phyloP scores from a whole-genome alignment of 2,797 vertebrate species.

The Sebastes nivosus region DNA sequence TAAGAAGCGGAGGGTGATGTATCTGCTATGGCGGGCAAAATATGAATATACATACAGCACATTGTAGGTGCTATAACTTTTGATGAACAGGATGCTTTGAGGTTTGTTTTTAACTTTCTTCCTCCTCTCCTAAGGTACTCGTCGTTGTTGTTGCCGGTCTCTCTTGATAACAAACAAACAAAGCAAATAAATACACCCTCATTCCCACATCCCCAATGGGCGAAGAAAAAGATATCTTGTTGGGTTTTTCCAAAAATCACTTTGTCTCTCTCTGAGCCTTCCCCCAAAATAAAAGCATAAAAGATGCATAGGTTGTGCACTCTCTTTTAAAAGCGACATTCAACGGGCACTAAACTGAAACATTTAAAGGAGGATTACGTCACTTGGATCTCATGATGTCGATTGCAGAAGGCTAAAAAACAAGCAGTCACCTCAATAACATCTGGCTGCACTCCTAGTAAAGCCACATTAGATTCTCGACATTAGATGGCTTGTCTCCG shows the following conservation, averaged over 20 bases:
- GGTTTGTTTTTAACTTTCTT: conserved; percentile 9
- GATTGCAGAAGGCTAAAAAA: not conserved
- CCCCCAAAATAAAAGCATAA: conserved; percentile 48
- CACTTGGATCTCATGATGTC: conserved; percentile 20
- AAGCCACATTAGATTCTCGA: conserved; percentile 42
- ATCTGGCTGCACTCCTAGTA: conserved; percentile 36
- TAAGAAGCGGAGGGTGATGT: not conserved
- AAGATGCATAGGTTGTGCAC: conserved; percentile 43
- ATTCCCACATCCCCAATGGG: not conserved
- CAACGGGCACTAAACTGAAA: conserved; percentile 27
- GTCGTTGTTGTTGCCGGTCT: not conserved
- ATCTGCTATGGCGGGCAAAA: not conserved
- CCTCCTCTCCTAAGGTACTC: not conserved
- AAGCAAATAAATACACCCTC: conserved; percentile 9
- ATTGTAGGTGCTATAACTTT: not conserved
- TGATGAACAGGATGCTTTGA: conserved; percentile 10
- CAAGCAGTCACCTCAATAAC: conserved; percentile 16
- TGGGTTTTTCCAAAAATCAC: conserved; percentile 18
- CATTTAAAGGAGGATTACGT: conserved; percentile 37
- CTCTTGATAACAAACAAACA: conserved; percentile 29
- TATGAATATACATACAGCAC: not conserved
- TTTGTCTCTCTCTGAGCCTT: conserved; percentile 2
- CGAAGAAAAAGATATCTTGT: conserved; percentile 25
- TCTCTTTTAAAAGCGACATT: conserved; percentile 33
- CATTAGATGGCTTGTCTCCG: conserved; percentile 29